phyloP scores from a whole-genome alignment of 2,797 vertebrate genomes.

The Sebastes aleutianus region DNA sequence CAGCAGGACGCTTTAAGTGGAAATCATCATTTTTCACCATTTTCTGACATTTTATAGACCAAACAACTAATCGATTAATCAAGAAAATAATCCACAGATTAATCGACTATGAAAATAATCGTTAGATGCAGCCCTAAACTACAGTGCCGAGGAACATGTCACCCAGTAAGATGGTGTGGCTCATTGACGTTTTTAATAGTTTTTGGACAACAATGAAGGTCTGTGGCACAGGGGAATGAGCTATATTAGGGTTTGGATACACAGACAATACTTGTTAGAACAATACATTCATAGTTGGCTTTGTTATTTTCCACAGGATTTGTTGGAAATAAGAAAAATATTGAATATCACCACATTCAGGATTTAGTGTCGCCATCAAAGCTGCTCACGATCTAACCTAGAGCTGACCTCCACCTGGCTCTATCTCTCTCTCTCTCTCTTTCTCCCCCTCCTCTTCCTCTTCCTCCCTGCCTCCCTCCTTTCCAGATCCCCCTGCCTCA shows the following conservation, averaged over 20 bases:
- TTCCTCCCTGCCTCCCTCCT: neutral
- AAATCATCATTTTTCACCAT: no score
- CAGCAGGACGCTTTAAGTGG: neutral
- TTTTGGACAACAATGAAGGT: neutral
- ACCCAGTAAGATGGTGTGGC: neutral
- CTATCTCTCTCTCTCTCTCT: neutral
- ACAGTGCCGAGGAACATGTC: neutral
- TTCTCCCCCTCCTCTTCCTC: neutral
- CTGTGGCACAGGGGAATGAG: neutral
- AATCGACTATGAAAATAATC: no score
- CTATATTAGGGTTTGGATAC: neutral
- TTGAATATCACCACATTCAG: neutral
- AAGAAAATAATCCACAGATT: no score
- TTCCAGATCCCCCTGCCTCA: constrained; percentile 57
- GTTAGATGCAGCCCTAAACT: no score
- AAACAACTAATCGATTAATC: no score
- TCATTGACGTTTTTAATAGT: neutral
- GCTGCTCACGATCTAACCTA: constrained; percentile 6
- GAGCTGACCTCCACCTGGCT: constrained; percentile 45
- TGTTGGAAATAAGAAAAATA: no score
- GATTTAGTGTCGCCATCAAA: neutral
- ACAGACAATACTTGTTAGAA: no score
- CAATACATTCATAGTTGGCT: no score
- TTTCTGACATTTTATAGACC: no score
- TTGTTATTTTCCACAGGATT: no score